Percentiles rank a stretch among this genome's conserved stretches.
Evolutionary conservation across 1,140 invertebrate genomes (phyloP).

Genomic region (Drosophila malerkotliana): DNA sequence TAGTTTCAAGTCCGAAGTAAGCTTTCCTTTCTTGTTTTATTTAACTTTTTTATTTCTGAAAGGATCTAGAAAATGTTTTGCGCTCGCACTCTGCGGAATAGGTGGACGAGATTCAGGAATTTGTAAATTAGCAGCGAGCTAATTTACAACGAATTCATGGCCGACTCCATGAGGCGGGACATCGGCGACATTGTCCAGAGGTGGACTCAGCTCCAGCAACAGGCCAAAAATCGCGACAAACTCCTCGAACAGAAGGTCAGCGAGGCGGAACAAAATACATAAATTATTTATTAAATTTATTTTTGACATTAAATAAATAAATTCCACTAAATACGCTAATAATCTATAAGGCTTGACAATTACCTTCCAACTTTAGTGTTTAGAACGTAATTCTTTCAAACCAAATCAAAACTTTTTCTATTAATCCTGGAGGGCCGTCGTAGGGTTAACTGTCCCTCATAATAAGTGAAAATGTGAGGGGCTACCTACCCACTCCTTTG

Average conservation of each 20-base stretch:
- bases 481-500: background rate
- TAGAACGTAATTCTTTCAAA: background rate
- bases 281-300: too few relatives aligned
- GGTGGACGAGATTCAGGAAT: constrained; percentile 90
- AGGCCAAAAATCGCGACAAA: constrained; percentile 89
- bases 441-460: constrained; percentile 6
- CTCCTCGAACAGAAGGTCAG: constrained; percentile 90
- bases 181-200: constrained; percentile 88
- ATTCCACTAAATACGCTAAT: too few relatives aligned
- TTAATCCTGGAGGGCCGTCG: background rate
- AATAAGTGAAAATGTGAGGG: constrained; percentile 35
- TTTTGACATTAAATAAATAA: too few relatives aligned
- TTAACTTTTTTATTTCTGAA: background rate
- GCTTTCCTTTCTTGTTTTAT: background rate
- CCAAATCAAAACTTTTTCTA: constrained; percentile 4
- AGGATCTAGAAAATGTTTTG: constrained; percentile 90
- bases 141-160: constrained; percentile 92
- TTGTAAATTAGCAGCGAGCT: too few relatives aligned
- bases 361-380: too few relatives aligned
- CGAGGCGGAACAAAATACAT: constrained; percentile 88
- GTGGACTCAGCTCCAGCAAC: constrained; percentile 88
- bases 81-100: constrained; percentile 90
- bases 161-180: constrained; percentile 88
- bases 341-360: too few relatives aligned
- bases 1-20: too few relatives aligned